A percentile compares a stretch with the other conserved stretches of the same genome.
phyloP scores from a whole-genome alignment of 2,113 vertebrate species.

The Xenopus borealis region DNA sequence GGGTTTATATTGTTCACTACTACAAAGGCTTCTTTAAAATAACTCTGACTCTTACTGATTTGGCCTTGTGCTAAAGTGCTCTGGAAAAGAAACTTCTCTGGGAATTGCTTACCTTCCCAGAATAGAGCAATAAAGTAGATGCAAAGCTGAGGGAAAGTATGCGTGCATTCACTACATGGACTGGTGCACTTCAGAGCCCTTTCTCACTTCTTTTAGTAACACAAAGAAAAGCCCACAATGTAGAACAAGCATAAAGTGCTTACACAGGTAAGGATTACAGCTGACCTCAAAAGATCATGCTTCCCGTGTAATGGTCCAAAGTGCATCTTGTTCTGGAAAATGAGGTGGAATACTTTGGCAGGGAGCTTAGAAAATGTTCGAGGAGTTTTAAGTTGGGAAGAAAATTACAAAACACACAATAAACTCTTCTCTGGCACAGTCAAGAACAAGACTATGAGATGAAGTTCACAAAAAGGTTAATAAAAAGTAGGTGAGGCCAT shows the following conservation, averaged over 20 bases:
- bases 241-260: not conserved
- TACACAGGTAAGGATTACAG: not conserved
- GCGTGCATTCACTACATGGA: too few relatives aligned
- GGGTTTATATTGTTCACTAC: too few relatives aligned
- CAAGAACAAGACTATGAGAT: not conserved
- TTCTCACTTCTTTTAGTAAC: too few relatives aligned
- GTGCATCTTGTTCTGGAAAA: conserved; percentile 24
- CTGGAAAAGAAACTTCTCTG: too few relatives aligned
- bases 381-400: conserved; percentile 13
- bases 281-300: not conserved
- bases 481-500: not conserved
- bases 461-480: conserved; percentile 39
- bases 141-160: too few relatives aligned
- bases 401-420: conserved; percentile 17
- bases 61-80: too few relatives aligned
- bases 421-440: conserved; percentile 27
- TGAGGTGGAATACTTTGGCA: conserved; percentile 30
- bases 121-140: too few relatives aligned
- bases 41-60: too few relatives aligned
- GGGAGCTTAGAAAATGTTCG: conserved; percentile 9
- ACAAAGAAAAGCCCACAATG: too few relatives aligned
- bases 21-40: too few relatives aligned
- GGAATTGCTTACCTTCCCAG: too few relatives aligned
- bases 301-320: not conserved
- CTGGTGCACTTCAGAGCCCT: too few relatives aligned